Base-by-base conservation (phyloP, 1,140 invertebrate genomes). In the Cherax quadricarinatus region DNA sequence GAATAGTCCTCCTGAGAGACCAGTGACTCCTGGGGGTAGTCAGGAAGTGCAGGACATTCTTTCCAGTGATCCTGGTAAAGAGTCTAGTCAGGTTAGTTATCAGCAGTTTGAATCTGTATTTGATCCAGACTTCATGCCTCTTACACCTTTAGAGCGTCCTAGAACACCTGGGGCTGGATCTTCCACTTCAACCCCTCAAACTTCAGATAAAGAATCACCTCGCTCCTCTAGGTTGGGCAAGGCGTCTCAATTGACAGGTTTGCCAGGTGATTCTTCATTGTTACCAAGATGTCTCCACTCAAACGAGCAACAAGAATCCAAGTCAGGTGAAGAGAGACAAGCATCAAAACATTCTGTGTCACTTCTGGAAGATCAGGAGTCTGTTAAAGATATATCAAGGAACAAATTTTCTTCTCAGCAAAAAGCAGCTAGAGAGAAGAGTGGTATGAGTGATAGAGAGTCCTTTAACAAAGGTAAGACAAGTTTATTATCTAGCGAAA, bases 101-200 rank as follows among this genome's bases (percentile, higher is more conserved):
- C 79, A 89, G 51, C 90, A 86, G 48, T 91, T 81, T 91, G 90
- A 91, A 21, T 91, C 90, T 18, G 85, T 91, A 21, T 91, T 91
- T 87, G 90, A 91, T n/a, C 48, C 78, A 5, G 84, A 91, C 24
- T 86, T 86, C 48, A 78, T 86, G 83, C 73, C 84, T 24, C 75
- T 53, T 16, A 81, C 83, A 18, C 79, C 85, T 14, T 41, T 53
- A 24, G 90, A 91, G 18, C 73, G 90, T 24, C 90, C 90, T 24
- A 91, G 83, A 51, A 91, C 90, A 14, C 90, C 90, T 18, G 90
- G 90, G 18, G 90, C 75, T 30, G 84, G 84, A 7, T 91, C 90
- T 12, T 57, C 75, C 9, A 51, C 78, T 21, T 86, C 83, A n/a
- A 86, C 75, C 1, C 83, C 83, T 16, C 84, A 73, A 0, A 81